phyloP scores from a whole-genome alignment of 2,113 vertebrate genomes.

The Pteruthius melanotis region DNA sequence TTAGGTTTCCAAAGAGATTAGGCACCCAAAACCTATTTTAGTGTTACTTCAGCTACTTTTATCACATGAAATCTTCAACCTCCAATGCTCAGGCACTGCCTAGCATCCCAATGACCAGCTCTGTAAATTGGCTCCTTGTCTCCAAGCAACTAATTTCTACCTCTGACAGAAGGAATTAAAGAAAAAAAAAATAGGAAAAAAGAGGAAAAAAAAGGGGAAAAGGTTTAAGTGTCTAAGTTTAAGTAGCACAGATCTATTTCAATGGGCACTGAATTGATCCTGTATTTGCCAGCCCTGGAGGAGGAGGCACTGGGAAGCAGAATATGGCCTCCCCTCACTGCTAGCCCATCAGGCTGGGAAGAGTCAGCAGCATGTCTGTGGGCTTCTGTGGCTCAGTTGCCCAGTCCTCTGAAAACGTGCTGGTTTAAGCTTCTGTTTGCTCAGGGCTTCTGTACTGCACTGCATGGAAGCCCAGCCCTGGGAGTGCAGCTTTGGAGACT shows the following conservation, averaged over 20 bases:
- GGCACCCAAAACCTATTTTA: background rate
- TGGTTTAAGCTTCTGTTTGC: background rate
- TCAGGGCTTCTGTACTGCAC: background rate
- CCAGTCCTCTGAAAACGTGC: background rate
- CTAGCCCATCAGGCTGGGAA: background rate
- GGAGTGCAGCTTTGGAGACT: background rate
- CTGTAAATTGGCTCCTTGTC: background rate
- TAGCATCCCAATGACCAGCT: background rate
- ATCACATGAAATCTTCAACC: background rate
- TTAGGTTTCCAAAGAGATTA: background rate
- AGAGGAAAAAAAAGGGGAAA: background rate
- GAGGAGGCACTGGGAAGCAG: background rate
- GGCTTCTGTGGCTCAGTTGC: background rate
- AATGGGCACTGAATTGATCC: background rate
- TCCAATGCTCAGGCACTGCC: background rate
- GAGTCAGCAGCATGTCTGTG: background rate
- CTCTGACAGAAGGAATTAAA: background rate
- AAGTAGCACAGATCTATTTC: background rate
- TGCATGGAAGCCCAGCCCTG: background rate
- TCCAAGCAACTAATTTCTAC: background rate
- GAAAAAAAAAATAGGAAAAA: background rate
- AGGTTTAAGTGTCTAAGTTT: background rate
- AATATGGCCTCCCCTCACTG: accelerated
- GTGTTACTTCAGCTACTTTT: background rate
- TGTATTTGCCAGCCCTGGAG: background rate